Evolutionary conservation across 2,797 vertebrate genomes (phyloP).

Genomic region (Capromys pilorides): DNA sequence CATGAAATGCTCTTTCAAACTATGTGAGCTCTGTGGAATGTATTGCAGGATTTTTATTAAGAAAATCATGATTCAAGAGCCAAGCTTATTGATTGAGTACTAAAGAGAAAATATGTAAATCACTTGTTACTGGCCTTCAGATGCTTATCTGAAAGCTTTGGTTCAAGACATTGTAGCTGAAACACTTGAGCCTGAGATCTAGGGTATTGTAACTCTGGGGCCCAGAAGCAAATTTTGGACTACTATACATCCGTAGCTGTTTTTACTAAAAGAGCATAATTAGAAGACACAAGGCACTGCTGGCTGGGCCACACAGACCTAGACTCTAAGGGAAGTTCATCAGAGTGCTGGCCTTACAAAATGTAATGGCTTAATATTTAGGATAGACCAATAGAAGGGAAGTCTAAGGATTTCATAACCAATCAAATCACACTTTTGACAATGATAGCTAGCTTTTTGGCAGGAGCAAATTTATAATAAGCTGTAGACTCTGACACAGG

Average conservation of each 20-base stretch:
- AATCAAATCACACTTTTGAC: not conserved
- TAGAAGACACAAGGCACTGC: rapidly evolving
- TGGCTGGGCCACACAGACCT: rapidly evolving
- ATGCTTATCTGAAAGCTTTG: not conserved
- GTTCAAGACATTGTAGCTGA: not conserved
- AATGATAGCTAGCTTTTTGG: not conserved
- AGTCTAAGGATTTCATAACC: not conserved
- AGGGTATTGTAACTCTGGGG: not conserved
- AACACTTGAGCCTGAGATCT: not conserved
- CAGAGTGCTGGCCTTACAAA: not conserved
- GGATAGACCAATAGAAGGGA: not conserved
- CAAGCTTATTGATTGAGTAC: not conserved
- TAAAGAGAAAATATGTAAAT: not conserved
- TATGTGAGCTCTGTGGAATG: not conserved
- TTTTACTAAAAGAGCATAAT: not conserved
- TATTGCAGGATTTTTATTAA: not conserved
- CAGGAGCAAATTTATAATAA: not conserved
- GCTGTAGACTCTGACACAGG: not conserved
- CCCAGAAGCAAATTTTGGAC: not conserved
- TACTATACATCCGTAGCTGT: not conserved
- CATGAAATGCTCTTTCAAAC: not conserved
- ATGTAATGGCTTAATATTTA: not conserved
- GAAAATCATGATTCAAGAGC: not conserved
- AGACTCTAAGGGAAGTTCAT: not conserved
- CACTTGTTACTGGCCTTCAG: not conserved